phyloP scores from a whole-genome alignment of 2,888 invertebrate genomes.

The Hemistola chrysoprasaria region DNA sequence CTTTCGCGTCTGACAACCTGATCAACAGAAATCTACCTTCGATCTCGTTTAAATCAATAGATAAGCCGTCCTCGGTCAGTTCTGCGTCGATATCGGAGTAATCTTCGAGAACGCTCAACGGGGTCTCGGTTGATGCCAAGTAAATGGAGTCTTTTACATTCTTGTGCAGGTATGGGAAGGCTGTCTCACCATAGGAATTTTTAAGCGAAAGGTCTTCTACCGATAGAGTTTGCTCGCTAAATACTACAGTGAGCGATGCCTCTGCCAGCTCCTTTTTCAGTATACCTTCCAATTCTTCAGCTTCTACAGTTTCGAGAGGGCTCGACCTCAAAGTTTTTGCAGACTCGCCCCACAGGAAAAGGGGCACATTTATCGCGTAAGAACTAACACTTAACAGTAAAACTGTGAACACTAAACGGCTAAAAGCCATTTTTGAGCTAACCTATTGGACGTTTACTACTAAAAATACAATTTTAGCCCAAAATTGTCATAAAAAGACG shows the following conservation, averaged over 20 bases:
- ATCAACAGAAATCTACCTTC: constrained; percentile 79
- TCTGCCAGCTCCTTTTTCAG: constrained; percentile 57
- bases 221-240: constrained; percentile 79
- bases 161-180: constrained; percentile 61
- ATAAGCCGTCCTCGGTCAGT: constrained; percentile 62
- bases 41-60: constrained; percentile 57
- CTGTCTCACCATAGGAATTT: constrained; percentile 58
- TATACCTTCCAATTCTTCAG: constrained; percentile 56
- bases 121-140: constrained; percentile 83
- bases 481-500: constrained; percentile 59
- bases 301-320: constrained; percentile 50
- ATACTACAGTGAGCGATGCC: constrained; percentile 72
- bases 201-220: constrained; percentile 82
- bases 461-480: constrained; percentile 60
- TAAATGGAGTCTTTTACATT: constrained; percentile 69
- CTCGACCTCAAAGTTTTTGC: constrained; percentile 45
- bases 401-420: constrained; percentile 66
- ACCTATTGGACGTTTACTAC: constrained; percentile 61
- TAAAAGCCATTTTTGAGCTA: constrained; percentile 66
- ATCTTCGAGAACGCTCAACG: constrained; percentile 78
- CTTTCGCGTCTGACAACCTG: constrained; percentile 80
- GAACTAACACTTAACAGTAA: constrained; percentile 65
- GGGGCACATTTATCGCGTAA: constrained; percentile 76
- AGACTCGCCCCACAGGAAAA: constrained; percentile 81
- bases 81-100: constrained; percentile 70